These are phyloP conservation scores for Polietes domitor DNA, from an alignment of 2,888 invertebrate species.

Conservation along the genomic window DNA sequence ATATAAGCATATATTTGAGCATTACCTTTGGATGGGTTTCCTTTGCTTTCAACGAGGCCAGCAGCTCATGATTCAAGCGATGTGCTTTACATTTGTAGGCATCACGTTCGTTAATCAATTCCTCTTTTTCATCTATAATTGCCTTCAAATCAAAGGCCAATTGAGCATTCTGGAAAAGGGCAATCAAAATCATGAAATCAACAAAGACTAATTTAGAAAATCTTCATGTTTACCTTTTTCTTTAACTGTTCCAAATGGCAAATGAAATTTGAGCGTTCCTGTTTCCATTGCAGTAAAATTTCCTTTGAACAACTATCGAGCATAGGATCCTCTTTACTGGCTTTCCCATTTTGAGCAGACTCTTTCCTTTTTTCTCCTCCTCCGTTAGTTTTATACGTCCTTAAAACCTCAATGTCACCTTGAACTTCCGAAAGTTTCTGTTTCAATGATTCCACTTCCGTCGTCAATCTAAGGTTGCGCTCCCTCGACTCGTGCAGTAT, in stretches of 20 bases:
- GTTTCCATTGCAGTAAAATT: slow-evolving; percentile 75
- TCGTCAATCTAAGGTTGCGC: slow-evolving; percentile 83
- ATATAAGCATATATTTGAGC: no score
- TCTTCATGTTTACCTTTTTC: slow-evolving; percentile 71
- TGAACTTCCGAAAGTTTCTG: slow-evolving; percentile 87
- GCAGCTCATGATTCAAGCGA: slow-evolving; percentile 90
- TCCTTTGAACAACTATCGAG: slow-evolving; percentile 40
- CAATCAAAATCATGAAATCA: slow-evolving; percentile 31
- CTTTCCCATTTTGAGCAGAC: not conserved
- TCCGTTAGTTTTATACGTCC: slow-evolving; percentile 73
- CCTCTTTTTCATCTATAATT: slow-evolving; percentile 92
- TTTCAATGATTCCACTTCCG: slow-evolving; percentile 85
- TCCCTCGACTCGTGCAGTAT: slow-evolving; percentile 84
- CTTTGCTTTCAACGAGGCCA: slow-evolving; percentile 83
- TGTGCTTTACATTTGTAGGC: slow-evolving; percentile 92
- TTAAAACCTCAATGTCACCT: slow-evolving; percentile 86
- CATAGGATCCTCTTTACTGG: slow-evolving; percentile 35
- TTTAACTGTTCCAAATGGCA: slow-evolving; percentile 79
- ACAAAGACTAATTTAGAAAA: not conserved
- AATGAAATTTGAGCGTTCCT: slow-evolving; percentile 78
- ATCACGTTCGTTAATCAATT: slow-evolving; percentile 89
- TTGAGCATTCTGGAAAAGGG: slow-evolving; percentile 84
- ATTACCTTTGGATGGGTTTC: slow-evolving; percentile 77
- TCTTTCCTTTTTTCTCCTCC: slow-evolving; percentile 46
- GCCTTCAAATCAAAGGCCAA: slow-evolving; percentile 89